phyloP scores from a whole-genome alignment of 2,888 invertebrate species.

The Physocephala rufipes region DNA sequence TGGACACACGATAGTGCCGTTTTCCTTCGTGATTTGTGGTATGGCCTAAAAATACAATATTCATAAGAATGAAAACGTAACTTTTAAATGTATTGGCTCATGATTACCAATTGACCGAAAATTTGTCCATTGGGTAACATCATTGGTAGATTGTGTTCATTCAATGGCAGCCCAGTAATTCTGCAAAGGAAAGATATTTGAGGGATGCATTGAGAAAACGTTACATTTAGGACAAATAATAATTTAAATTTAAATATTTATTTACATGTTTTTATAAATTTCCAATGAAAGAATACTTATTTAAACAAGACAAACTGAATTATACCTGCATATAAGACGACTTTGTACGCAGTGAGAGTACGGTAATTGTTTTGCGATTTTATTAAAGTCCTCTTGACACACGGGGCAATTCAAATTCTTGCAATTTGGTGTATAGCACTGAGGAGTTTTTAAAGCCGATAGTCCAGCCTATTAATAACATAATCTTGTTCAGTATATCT shows the following conservation, averaged over 20 bases:
- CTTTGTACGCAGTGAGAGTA: slow-evolving; percentile 97
- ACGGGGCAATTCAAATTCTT: slow-evolving; percentile 91
- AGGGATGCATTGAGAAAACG: neutral
- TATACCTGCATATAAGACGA: slow-evolving; percentile 82
- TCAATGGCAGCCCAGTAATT: slow-evolving; percentile 88
- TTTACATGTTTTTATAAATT: no score
- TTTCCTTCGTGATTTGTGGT: slow-evolving; percentile 91
- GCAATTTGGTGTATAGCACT: slow-evolving; percentile 77
- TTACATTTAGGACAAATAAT: no score
- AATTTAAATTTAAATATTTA: no score
- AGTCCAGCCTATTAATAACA: slow-evolving; percentile 75
- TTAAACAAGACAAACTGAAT: neutral
- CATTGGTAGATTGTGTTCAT: slow-evolving; percentile 98
- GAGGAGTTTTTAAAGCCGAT: slow-evolving; percentile 94
- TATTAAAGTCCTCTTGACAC: slow-evolving; percentile 87
- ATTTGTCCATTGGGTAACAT: slow-evolving; percentile 99
- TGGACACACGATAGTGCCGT: slow-evolving; percentile 92
- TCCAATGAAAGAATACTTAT: neutral
- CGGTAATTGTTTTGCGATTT: slow-evolving; percentile 86
- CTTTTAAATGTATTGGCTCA: slow-evolving; percentile 45
- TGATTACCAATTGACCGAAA: slow-evolving; percentile 89
- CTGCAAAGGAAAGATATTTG: slow-evolving; percentile 54
- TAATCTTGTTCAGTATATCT: neutral
- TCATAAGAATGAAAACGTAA: slow-evolving; percentile 22
- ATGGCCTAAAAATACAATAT: slow-evolving; percentile 74